A percentile compares a stretch with the other conserved stretches of the same genome.
Conservation (phyloP, 35 echinoderm and acorn worm genomes). For the Patiria miniata region DNA sequence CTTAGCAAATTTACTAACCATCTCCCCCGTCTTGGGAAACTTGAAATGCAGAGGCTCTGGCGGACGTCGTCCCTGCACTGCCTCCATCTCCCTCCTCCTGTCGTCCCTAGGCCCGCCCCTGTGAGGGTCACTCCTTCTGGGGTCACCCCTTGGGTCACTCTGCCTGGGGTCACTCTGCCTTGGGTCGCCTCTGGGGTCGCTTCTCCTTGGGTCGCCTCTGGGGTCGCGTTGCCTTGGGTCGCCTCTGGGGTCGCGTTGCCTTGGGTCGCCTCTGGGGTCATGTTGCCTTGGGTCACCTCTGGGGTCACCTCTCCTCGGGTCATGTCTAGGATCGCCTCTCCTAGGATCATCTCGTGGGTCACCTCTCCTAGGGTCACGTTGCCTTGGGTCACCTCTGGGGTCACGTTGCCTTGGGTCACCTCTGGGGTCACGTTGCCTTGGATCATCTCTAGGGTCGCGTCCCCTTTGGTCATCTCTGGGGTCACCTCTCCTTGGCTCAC, state of each 20-base stretch:
- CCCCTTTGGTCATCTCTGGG: neutral
- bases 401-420: neutral
- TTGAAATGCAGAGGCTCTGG: constrained; percentile 7
- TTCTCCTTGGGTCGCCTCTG: constrained; percentile 3
- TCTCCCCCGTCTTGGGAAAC: neutral
- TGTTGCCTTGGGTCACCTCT: neutral
- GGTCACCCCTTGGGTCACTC: neutral
- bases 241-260: neutral
- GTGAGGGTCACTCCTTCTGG: neutral
- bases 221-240: neutral
- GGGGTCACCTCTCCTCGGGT: neutral
- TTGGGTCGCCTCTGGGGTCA: constrained; percentile 5
- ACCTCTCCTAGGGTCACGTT: neutral
- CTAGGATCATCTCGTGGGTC: neutral
- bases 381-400: constrained; percentile 7
- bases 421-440: neutral
- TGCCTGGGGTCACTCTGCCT: neutral
- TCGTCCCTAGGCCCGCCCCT: neutral
- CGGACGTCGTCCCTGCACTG: neutral
- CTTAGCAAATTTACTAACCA: neutral
- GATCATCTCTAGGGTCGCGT: neutral
- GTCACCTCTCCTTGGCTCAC: neutral
- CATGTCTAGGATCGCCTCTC: neutral
- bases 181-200: neutral
- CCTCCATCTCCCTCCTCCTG: neutral